These are phyloP conservation scores for Eudasyphora cyanicolor DNA, from an alignment of 2,888 invertebrate species.

Conservation along the genomic window DNA sequence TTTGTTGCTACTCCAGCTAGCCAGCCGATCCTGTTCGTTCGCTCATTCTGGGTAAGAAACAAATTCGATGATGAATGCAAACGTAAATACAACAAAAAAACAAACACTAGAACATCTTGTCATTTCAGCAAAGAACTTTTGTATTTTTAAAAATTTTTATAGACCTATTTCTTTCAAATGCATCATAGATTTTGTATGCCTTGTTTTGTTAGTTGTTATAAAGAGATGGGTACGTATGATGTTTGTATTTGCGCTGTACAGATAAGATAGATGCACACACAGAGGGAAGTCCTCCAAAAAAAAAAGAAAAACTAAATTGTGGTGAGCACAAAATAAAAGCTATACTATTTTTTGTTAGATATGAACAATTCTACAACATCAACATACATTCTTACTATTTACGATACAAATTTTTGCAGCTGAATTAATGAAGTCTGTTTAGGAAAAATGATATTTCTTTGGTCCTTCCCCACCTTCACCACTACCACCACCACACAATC, in stretches of 20 bases:
- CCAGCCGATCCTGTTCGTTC: conserved; percentile 5
- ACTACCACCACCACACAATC: conserved; percentile 5
- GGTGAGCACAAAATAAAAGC: conserved; percentile 27
- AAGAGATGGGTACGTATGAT: conserved; percentile 61
- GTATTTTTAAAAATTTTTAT: not conserved
- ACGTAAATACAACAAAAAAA: conserved; percentile 49
- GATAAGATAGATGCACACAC: not conserved
- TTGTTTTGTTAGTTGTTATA: conserved; percentile 54
- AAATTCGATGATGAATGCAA: conserved; percentile 28
- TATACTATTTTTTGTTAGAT: conserved; percentile 18
- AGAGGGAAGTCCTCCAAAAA: not conserved
- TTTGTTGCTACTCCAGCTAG: not conserved
- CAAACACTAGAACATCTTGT: conserved; percentile 50
- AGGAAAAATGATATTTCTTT: not conserved
- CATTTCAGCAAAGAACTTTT: conserved; percentile 52
- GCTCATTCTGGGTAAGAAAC: conserved; percentile 24
- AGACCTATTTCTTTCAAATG: not conserved
- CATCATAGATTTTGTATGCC: not conserved
- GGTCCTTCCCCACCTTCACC: not conserved
- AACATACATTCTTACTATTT: conserved; percentile 41
- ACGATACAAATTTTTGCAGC: conserved; percentile 54
- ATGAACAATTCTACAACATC: not conserved
- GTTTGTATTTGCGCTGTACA: conserved; percentile 3
- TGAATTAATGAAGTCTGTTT: conserved; percentile 18
- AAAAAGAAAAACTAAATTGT: not conserved